Conservation (phyloP, 2,113 vertebrate genomes). For the Pionites leucogaster region DNA sequence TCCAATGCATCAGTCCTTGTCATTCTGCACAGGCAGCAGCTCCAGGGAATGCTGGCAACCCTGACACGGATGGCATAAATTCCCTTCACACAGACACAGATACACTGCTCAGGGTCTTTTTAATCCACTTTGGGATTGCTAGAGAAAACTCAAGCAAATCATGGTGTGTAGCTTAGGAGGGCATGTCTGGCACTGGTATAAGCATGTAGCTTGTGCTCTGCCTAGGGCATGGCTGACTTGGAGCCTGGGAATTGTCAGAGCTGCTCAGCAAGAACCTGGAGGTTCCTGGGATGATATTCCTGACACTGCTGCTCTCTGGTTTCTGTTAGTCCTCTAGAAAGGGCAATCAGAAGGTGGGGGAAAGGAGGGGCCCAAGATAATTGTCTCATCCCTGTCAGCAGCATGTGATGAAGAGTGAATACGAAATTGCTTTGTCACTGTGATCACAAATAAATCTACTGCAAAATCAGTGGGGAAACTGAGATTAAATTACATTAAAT, state of each 20-base stretch:
- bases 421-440: background rate
- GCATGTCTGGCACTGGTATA: background rate
- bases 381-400: conserved; percentile 29
- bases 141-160: background rate
- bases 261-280: background rate
- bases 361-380: background rate
- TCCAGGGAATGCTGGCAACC: background rate
- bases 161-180: background rate
- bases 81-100: background rate
- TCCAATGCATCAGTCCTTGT: rapidly evolving
- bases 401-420: background rate
- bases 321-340: background rate
- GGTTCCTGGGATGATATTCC: background rate
- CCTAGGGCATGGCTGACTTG: background rate
- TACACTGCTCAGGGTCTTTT: background rate
- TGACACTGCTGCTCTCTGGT: background rate
- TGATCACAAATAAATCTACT: conserved; percentile 11
- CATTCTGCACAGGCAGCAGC: background rate
- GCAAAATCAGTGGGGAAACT: background rate
- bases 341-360: background rate
- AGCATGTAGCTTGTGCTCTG: background rate
- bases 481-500: conserved; percentile 45
- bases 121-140: background rate
- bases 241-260: background rate
- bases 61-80: background rate